phyloP scores from a whole-genome alignment of 2,797 vertebrate genomes.

The Typhlichthys eigenmanni region DNA sequence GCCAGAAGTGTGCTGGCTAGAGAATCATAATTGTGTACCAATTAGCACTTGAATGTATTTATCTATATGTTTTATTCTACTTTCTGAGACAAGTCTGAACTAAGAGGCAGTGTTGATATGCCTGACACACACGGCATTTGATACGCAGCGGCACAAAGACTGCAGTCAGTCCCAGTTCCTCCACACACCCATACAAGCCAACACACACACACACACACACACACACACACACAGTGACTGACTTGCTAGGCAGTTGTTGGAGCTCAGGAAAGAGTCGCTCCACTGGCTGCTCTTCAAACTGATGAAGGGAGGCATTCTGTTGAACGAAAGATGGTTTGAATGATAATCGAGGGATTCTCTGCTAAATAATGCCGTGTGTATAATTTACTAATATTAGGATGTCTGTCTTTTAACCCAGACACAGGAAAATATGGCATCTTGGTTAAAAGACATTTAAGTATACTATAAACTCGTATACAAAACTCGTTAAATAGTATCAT shows the following conservation, averaged over 20 bases:
- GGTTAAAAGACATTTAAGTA: background rate
- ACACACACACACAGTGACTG: slow-evolving; percentile 30
- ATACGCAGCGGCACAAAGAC: background rate
- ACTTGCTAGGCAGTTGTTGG: slow-evolving; percentile 87
- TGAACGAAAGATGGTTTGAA: slow-evolving; percentile 21
- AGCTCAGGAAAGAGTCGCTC: slow-evolving; percentile 89
- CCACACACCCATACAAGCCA: slow-evolving; percentile 5
- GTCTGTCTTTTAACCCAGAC: no score
- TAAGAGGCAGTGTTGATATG: background rate
- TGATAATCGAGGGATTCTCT: background rate
- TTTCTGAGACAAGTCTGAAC: no score
- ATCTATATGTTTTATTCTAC: no score
- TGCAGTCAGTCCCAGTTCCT: background rate
- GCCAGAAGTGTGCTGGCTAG: no score
- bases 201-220: background rate
- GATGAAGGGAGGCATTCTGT: slow-evolving; percentile 89
- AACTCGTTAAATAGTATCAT: no score
- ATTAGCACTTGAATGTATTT: no score
- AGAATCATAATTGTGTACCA: no score
- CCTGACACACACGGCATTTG: no score
- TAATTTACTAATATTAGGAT: background rate
- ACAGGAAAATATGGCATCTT: background rate
- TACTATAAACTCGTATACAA: background rate
- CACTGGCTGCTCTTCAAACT: slow-evolving; percentile 91
- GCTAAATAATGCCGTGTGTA: background rate